A percentile compares a stretch with the other conserved stretches of the same genome.
Evolutionary conservation across 2,888 invertebrate species (phyloP).

Genomic region (Leptopilina myrica): DNA sequence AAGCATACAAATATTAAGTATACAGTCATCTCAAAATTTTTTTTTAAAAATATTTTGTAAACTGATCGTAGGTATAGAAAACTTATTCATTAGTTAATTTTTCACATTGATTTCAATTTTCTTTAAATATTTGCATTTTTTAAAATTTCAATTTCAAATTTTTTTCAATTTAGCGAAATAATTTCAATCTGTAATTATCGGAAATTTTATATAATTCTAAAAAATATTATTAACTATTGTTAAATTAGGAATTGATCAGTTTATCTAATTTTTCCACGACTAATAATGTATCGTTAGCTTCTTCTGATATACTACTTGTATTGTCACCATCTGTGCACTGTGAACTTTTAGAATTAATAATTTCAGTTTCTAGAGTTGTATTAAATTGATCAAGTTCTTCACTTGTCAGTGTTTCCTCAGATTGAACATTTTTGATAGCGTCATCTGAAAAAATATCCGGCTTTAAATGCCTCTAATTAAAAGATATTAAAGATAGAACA

Average conservation of each 20-base stretch:
- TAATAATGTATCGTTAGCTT: constrained; percentile 54
- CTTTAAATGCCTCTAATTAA: constrained; percentile 18
- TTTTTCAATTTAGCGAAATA: too few relatives aligned
- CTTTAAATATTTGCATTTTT: too few relatives aligned
- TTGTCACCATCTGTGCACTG: constrained; percentile 78
- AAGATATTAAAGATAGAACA: not conserved
- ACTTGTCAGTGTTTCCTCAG: constrained; percentile 59
- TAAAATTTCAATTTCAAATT: too few relatives aligned
- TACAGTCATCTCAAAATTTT: too few relatives aligned
- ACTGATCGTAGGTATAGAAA: too few relatives aligned
- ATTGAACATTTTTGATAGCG: constrained; percentile 57
- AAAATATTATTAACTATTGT: not conserved
- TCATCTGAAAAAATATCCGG: constrained; percentile 53
- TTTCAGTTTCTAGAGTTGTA: constrained; percentile 78
- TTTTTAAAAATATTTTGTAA: too few relatives aligned
- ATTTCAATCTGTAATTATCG: too few relatives aligned
- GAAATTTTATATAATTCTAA: not conserved
- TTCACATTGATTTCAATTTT: too few relatives aligned
- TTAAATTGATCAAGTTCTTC: constrained; percentile 79
- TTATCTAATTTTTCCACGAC: constrained; percentile 60
- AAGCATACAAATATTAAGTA: too few relatives aligned
- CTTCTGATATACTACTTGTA: constrained; percentile 47
- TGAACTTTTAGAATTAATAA: constrained; percentile 79
- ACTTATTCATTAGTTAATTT: too few relatives aligned
- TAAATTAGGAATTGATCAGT: constrained; percentile 62